These are phyloP conservation scores for Varanus salvator DNA, from an alignment of 2,113 vertebrate genomes.

Conservation along the genomic window DNA sequence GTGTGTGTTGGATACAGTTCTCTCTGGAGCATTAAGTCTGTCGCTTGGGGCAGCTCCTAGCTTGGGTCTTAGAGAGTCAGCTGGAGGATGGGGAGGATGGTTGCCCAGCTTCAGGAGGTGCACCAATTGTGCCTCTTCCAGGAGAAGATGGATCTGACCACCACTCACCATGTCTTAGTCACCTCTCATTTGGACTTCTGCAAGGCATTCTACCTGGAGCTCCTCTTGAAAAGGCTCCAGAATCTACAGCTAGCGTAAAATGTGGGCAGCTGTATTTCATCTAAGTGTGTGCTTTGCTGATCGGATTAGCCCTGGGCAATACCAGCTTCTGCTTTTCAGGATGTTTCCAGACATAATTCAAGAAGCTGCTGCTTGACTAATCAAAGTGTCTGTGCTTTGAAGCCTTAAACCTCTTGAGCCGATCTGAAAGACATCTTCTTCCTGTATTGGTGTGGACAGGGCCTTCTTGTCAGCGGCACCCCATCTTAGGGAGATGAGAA, in stretches of 20 bases:
- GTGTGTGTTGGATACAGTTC: background rate
- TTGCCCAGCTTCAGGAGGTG: background rate
- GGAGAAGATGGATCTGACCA: background rate
- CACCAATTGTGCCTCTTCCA: background rate
- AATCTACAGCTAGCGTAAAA: background rate
- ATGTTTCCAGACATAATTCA: background rate
- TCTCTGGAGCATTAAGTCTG: background rate
- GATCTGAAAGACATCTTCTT: background rate
- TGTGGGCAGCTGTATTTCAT: background rate
- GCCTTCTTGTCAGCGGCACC: background rate
- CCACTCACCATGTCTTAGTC: background rate
- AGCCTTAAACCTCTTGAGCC: background rate
- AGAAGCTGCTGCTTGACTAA: background rate
- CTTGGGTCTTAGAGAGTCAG: background rate
- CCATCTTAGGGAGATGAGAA: background rate
- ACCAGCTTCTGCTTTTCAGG: background rate
- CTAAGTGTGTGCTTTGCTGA: no score
- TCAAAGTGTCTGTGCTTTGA: background rate
- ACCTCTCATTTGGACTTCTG: background rate
- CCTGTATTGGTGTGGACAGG: background rate
- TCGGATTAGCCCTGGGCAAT: background rate
- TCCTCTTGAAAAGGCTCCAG: background rate
- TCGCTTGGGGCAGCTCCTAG: background rate
- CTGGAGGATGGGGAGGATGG: background rate
- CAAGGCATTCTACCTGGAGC: background rate